A percentile compares a stretch with the other conserved stretches of the same genome.
These are phyloP conservation scores for Morpho deidamia DNA, from an alignment of 2,888 invertebrate genomes.

Conservation along the genomic window DNA sequence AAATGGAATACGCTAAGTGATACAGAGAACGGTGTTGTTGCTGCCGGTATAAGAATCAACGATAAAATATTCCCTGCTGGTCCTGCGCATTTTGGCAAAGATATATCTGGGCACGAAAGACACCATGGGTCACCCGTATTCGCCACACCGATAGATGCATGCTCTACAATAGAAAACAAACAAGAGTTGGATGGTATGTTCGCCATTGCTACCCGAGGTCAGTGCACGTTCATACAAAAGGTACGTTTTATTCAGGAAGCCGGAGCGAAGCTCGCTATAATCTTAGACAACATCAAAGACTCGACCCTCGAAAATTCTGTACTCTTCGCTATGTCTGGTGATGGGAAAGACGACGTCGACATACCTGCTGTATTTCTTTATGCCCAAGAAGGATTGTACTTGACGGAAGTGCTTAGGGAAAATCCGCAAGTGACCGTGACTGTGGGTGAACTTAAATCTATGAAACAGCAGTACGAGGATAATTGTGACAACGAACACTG, in stretches of 20 bases:
- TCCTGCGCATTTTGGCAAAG: conserved; percentile 93
- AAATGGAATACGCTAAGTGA: conserved; percentile 90
- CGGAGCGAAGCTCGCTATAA: conserved; percentile 91
- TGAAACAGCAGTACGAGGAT: conserved; percentile 44
- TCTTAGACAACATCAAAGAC: conserved; percentile 88
- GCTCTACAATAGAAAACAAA: conserved; percentile 76
- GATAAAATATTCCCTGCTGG: conserved; percentile 81
- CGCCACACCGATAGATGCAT: conserved; percentile 85
- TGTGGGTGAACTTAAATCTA: conserved; percentile 66
- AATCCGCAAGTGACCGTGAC: conserved; percentile 77
- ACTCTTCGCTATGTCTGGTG: conserved; percentile 98
- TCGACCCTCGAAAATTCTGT: conserved; percentile 87
- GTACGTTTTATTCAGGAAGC: conserved; percentile 89
- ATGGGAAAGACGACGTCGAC: conserved; percentile 89
- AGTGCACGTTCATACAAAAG: conserved; percentile 97
- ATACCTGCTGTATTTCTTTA: conserved; percentile 96
- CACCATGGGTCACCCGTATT: conserved; percentile 79
- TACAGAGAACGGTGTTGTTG: conserved; percentile 56
- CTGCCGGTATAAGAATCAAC: conserved; percentile 46
- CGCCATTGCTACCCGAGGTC: conserved; percentile 92
- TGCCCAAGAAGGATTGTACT: conserved; percentile 83
- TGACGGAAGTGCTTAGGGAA: conserved; percentile 79
- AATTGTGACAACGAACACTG: conserved; percentile 44
- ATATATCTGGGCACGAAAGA: conserved; percentile 81
- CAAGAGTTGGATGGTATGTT: conserved; percentile 83